Evolutionary conservation across 2,113 vertebrate species (phyloP), one percentile per base, ranked within the genome.

Genomic region (Narcine bancroftii): DNA sequence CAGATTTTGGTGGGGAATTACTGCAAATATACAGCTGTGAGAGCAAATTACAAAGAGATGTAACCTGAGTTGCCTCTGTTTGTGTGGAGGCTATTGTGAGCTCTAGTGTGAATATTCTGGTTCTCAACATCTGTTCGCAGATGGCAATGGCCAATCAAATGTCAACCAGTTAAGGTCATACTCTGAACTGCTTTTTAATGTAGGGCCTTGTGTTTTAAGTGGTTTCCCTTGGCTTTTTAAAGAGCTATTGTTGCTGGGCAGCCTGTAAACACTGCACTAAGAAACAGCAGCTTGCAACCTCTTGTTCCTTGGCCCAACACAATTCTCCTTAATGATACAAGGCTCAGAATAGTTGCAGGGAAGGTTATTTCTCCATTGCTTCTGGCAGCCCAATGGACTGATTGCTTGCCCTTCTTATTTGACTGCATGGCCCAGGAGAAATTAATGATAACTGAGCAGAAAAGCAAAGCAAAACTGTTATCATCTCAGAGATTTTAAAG

Each of bases 151-250:
- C 87, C 56, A 89, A 66, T 66, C 36, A 65, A 39, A 0, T 65
- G 45, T 66, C 60, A 66, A 63, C 63, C 39, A 89, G 87, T 45
- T 66, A 89, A 89, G 21, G 87, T 45, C 87, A 89, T 89, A 24
- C 36, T 69, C 87, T 29, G 39, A 11, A 15, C 56, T 89, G 60
- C 53, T 26, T 24, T n/a, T 89, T 42, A 66, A 69, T 89, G 24
- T 13, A 29, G 36, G 87, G 56, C 87, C 63, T 89, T 65, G 60
- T 66, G 45, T 24, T 69, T 89, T 65, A 89, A 89, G 85, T 66
- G 63, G 63, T 66, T 89, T 69, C 63, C 60, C 81, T 10, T 66
- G 21, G 87, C 87, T 36, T 69, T 79, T 69, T 65, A 33, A 89
- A 89, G 33, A 26, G 85, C 19, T 60, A 89, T 29, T 66, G 85